These are phyloP conservation scores for Leptonema lineaticorne DNA, from an alignment of 1,140 invertebrate species.

Conservation along the genomic window DNA sequence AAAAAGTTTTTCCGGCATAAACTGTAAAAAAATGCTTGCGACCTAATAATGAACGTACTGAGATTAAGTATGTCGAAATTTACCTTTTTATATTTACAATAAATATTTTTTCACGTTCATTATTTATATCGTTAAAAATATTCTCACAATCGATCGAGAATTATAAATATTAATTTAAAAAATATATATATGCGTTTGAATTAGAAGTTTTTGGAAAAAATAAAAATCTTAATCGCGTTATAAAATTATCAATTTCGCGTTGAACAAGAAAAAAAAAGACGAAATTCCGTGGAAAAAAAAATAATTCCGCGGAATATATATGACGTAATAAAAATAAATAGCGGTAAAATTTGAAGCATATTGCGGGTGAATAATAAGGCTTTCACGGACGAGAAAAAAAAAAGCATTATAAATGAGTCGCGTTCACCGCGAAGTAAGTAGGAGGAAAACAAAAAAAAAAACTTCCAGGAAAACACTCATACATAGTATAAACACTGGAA, in stretches of 20 bases:
- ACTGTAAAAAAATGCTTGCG: not conserved
- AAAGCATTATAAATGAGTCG: slow-evolving; percentile 8
- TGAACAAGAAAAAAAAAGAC: too few relatives aligned
- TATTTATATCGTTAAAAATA: too few relatives aligned
- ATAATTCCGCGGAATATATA: not conserved
- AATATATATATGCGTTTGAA: too few relatives aligned
- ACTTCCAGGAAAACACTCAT: too few relatives aligned
- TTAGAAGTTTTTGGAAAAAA: too few relatives aligned
- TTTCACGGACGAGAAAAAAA: slow-evolving; percentile 9
- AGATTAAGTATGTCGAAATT: not conserved
- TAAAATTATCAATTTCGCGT: not conserved
- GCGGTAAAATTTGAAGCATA: slow-evolving; percentile 16
- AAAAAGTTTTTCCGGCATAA: not conserved
- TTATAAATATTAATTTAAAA: too few relatives aligned
- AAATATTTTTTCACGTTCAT: too few relatives aligned
- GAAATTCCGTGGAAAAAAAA: too few relatives aligned
- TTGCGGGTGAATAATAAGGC: slow-evolving; percentile 19
- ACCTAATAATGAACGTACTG: not conserved
- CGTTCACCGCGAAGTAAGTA: not conserved
- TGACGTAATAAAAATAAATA: slow-evolving; percentile 10
- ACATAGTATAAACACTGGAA: not conserved
- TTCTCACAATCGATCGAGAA: too few relatives aligned
- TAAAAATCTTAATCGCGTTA: too few relatives aligned
- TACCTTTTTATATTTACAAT: too few relatives aligned
- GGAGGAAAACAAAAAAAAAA: not conserved